phyloP scores from a whole-genome alignment of 2,113 vertebrate species.

The Eptesicus fuscus region DNA sequence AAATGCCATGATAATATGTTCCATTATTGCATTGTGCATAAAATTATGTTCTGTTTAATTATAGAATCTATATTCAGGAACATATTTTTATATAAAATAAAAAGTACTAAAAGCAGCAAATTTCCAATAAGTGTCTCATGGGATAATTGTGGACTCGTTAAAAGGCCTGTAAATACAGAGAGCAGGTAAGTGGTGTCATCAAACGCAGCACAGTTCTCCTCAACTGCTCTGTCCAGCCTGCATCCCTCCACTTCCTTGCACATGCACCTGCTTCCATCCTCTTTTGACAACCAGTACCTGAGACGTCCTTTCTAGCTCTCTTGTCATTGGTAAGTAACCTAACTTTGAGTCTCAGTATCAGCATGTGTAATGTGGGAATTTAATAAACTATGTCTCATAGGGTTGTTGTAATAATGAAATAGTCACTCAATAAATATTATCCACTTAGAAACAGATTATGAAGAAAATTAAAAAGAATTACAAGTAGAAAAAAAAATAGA shows the following conservation, averaged over 20 bases:
- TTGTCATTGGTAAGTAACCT: background rate
- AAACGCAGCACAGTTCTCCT: accelerated
- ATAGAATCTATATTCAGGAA: background rate
- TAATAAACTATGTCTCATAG: background rate
- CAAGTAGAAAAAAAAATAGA: background rate
- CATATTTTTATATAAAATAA: background rate
- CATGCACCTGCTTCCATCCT: background rate
- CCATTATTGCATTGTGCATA: background rate
- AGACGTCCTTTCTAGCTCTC: background rate
- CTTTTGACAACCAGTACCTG: background rate
- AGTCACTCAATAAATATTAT: background rate
- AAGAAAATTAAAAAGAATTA: background rate
- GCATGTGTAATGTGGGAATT: background rate
- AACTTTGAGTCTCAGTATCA: background rate
- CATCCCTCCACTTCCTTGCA: background rate
- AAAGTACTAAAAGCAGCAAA: background rate
- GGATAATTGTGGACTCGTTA: background rate
- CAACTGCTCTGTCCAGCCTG: background rate
- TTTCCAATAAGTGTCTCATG: background rate
- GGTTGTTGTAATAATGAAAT: background rate
- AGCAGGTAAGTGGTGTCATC: background rate
- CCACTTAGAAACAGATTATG: background rate
- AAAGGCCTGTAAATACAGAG: background rate
- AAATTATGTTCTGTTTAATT: slow-evolving; percentile 12
- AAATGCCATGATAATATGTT: background rate